These are phyloP conservation scores for Apomyelois bistriatella DNA, from an alignment of 2,888 invertebrate genomes.

Conservation along the genomic window DNA sequence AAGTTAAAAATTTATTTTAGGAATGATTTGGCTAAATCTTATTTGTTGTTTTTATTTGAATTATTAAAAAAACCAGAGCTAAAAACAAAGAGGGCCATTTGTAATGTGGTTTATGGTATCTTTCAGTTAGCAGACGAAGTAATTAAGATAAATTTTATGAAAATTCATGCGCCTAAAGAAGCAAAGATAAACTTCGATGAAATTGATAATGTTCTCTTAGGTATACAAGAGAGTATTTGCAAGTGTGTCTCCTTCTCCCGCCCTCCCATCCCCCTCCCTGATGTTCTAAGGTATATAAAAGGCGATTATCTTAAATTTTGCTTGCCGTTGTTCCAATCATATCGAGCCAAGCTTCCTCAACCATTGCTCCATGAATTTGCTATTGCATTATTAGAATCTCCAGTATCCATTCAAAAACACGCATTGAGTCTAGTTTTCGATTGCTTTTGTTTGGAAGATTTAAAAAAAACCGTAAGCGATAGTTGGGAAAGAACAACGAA, in stretches of 20 bases:
- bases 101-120: slow-evolving; percentile 32
- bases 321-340: slow-evolving; percentile 37
- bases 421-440: slow-evolving; percentile 41
- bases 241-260: slow-evolving; percentile 35
- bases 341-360: slow-evolving; percentile 32
- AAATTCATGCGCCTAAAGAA: slow-evolving; percentile 36
- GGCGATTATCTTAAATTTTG: slow-evolving; percentile 43
- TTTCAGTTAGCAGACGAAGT: slow-evolving; percentile 37
- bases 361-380: slow-evolving; percentile 33
- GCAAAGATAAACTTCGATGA: slow-evolving; percentile 38
- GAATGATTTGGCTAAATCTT: slow-evolving; percentile 39
- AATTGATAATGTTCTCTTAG: slow-evolving; percentile 28
- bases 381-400: slow-evolving; percentile 33
- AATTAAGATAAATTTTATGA: slow-evolving; percentile 34
- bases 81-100: background rate
- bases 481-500: slow-evolving; percentile 43
- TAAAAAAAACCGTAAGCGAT: slow-evolving; percentile 26
- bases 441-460: slow-evolving; percentile 30
- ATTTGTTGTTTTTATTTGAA: slow-evolving; percentile 30
- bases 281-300: slow-evolving; percentile 32
- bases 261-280: slow-evolving; percentile 34
- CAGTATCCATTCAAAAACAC: slow-evolving; percentile 44
- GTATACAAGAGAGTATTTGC: slow-evolving; percentile 41
- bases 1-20: slow-evolving; percentile 50
- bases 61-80: slow-evolving; percentile 13